Conservation (phyloP, 2,797 vertebrate species). For the Leucoraja ocellata region DNA sequence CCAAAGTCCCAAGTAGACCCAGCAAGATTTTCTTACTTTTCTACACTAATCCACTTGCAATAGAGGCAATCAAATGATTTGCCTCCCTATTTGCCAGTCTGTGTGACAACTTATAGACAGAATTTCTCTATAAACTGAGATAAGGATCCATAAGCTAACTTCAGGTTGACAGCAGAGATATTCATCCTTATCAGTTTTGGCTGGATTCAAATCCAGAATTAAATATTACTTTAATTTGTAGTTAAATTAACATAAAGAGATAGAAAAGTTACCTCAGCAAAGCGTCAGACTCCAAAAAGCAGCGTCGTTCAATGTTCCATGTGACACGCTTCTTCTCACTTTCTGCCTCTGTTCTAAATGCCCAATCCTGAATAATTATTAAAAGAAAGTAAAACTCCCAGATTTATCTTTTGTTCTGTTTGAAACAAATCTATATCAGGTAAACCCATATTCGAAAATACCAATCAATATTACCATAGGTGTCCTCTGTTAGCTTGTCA, state of each 20-base stretch:
- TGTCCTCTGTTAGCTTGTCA: neutral
- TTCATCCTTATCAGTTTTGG: neutral
- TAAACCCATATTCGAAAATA: too few species aligned
- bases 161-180: neutral
- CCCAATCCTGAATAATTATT: conserved; percentile 59
- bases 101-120: neutral
- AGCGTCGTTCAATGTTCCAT: conserved; percentile 77
- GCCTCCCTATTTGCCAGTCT: too few species aligned
- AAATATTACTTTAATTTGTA: neutral
- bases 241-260: neutral
- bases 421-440: neutral
- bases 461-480: neutral
- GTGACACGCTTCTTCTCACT: conserved; percentile 62
- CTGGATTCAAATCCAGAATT: neutral
- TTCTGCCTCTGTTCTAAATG: conserved; percentile 70
- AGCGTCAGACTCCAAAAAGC: conserved; percentile 68
- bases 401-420: neutral
- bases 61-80: too few species aligned
- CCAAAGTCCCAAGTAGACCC: too few species aligned
- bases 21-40: too few species aligned
- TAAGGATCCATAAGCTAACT: neutral
- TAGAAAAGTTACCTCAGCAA: conserved; percentile 55
- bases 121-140: neutral
- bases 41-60: too few species aligned
- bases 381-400: neutral